Base-by-base conservation (phyloP, 1,140 invertebrate species). In the Chymomyza costata region DNA sequence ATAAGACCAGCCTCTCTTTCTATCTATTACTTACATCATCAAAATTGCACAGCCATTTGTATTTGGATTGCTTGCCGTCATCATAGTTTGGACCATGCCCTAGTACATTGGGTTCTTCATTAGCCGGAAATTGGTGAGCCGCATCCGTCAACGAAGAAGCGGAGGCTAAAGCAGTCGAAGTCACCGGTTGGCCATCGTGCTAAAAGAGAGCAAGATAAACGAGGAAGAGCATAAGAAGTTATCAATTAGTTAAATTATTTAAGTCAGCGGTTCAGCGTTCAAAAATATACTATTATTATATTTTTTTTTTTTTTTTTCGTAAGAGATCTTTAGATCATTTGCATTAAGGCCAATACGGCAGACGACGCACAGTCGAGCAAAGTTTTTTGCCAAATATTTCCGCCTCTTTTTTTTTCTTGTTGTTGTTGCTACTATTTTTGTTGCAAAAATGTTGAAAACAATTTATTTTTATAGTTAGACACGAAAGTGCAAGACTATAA, bases 61-160 rank as follows among this genome's bases (percentile, higher is more conserved):
- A 54, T 55, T 73, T 73, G 38, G 61, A 57, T 30, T 68, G 35
- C 41, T 84, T 80, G 34, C 57, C 47, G 32, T 13, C 67, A 54
- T 67, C 73, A n/a, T 57, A 80, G 17, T 61, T 48, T 28, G 73
- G 71, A 45, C 82, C 82, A 56, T 84, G 82, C 35, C 82, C 82
- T 39, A 84, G 64, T 31, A 84, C 56, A 41, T 84, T 84, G 16
- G 82, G 65, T 53, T 84, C 82, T 68, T 84, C 82, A 40, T 84
- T 65, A 18, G 74, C 74, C 69, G 82, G 82, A 84, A 84, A 84
- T 31, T 84, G 78, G 65, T 84, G 71, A 14, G 68, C 28, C 3
- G 60, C 59, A 14, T 70, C 65, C 70, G 65, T 32, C 13, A n/a
- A n/a, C n/a, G n/a, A n/a, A n/a, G n/a, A n/a, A n/a, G n/a, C n/a